Percentiles rank a stretch among this genome's conserved stretches.
Evolutionary conservation across 2,797 vertebrate genomes (phyloP).

Genomic region (Mormyrus hasselquistii): DNA sequence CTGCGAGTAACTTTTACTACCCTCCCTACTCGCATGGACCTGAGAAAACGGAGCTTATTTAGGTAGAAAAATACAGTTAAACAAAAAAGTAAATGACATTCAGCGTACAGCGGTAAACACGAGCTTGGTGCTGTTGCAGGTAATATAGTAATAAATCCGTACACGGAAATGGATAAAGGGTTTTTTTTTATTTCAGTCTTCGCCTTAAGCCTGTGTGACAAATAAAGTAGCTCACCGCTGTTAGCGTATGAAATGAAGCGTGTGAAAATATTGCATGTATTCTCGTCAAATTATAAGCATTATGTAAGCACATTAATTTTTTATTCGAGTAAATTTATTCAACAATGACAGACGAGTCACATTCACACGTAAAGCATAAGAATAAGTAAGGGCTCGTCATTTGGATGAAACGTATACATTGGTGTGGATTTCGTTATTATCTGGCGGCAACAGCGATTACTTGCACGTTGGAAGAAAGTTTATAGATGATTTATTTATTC

Average conservation of each 20-base stretch:
- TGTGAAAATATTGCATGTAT: not conserved
- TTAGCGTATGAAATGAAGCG: not conserved
- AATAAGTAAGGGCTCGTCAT: not conserved
- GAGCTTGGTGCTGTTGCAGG: not conserved
- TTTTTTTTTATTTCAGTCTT: not conserved
- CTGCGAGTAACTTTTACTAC: not conserved
- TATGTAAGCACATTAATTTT: not conserved
- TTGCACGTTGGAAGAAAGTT: not conserved
- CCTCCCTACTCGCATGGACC: not conserved
- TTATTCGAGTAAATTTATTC: conserved; percentile 1
- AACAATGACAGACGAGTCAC: not conserved
- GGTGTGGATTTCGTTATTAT: not conserved
- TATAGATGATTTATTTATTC: not conserved
- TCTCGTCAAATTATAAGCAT: not conserved
- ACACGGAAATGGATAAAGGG: not conserved
- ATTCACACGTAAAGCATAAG: not conserved
- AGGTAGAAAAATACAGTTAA: not conserved
- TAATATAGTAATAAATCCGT: not conserved
- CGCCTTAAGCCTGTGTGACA: not conserved
- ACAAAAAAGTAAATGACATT: not conserved
- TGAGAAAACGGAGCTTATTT: not conserved
- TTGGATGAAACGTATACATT: not conserved
- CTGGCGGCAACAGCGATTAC: not conserved
- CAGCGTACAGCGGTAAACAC: not conserved
- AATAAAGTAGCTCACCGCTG: not conserved